phyloP scores from a whole-genome alignment of 2,888 invertebrate species.

The Adelphocoris suturalis region DNA sequence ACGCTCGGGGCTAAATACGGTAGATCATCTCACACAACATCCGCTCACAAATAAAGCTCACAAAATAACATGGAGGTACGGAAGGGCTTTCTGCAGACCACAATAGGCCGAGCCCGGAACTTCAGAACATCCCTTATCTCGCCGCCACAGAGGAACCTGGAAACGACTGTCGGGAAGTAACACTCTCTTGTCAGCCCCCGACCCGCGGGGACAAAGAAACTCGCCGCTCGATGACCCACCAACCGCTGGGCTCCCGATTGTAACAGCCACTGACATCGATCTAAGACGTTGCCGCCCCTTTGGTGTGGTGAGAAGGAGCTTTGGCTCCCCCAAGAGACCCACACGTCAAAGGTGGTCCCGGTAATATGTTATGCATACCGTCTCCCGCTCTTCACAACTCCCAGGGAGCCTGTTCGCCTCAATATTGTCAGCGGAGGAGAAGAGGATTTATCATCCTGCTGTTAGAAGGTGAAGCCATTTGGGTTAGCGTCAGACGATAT shows the following conservation, averaged over 20 bases:
- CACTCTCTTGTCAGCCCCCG: neutral
- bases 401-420: neutral
- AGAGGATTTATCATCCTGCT: conserved; percentile 34
- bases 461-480: neutral
- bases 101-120: neutral
- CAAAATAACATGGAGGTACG: neutral
- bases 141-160: neutral
- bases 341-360: conserved; percentile 34
- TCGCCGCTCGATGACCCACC: neutral
- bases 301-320: conserved; percentile 33
- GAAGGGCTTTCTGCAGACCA: neutral
- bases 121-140: neutral
- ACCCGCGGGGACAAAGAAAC: neutral
- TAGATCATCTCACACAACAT: no score
- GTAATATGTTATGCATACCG: conserved; percentile 48
- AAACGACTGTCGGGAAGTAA: neutral
- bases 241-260: neutral
- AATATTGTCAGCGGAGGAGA: conserved; percentile 29
- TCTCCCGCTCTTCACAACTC: conserved; percentile 23
- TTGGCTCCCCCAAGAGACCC: conserved; percentile 4
- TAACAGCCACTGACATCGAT: conserved; percentile 3
- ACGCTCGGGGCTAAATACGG: no score
- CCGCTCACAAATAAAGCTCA: neutral
- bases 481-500: neutral
- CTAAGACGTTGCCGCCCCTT: conserved; percentile 32